Conservation (phyloP, 2,797 vertebrate species). For the Thamnophis elegans region DNA sequence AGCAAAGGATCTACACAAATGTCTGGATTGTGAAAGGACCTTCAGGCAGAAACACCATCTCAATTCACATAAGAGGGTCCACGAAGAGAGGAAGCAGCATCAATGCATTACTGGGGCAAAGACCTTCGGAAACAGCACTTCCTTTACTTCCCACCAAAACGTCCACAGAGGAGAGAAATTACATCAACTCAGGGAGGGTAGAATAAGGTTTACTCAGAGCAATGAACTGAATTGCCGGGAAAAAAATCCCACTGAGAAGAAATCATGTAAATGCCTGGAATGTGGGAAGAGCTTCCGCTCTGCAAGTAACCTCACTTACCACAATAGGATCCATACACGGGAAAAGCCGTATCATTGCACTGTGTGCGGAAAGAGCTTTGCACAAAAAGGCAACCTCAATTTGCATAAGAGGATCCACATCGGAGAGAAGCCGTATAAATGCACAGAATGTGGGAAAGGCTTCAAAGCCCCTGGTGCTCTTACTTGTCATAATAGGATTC, state of each 20-base stretch:
- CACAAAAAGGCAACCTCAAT: neutral
- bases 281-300: neutral
- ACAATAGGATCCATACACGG: no score
- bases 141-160: neutral
- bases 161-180: neutral
- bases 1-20: neutral
- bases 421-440: neutral
- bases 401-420: neutral
- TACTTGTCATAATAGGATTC: neutral
- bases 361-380: neutral
- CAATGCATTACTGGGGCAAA: neutral
- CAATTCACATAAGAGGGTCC: neutral
- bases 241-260: neutral
- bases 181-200: neutral
- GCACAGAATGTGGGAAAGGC: neutral
- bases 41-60: neutral
- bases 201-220: neutral
- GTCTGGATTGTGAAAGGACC: neutral
- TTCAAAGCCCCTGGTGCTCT: neutral
- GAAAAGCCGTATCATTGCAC: neutral
- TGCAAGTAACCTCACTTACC: no score
- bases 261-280: neutral
- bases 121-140: neutral
- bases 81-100: neutral
- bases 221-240: neutral